Base-by-base conservation (phyloP, 2,113 vertebrate genomes). In the Hippoglossus stenolepis region DNA sequence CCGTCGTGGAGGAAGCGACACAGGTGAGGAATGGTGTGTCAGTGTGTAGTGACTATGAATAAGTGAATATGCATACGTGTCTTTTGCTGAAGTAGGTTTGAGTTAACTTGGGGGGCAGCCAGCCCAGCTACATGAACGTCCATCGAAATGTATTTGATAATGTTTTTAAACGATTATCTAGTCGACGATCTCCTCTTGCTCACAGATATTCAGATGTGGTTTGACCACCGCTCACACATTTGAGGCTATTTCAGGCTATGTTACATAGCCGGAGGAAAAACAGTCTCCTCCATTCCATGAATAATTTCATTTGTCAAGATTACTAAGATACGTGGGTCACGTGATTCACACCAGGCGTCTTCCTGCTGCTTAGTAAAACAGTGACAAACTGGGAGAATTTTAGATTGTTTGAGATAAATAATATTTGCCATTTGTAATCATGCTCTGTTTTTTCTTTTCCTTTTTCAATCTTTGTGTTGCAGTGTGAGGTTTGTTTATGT, bases 1-100 rank as follows among this genome's bases (percentile, higher is more conserved):
- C 95, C 2, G 94, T 97, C 78, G 95, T 92, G 87, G 95, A 97
- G 79, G 96, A 96, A 93, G 95, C 96, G 89, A 96, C 86, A 88
- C 96, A 96, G 96, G 97, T 98, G 93, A 94, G 87, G 20, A 45
- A 9, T 15, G 3, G 14, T 23, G 18, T 24, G 20, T 60, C 23
- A 2, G 0, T 0, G 17, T n/a, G 12, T 18, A 1, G 13, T 6
- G 13, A 38, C 12, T 11, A 18, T 26, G 11, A 28, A 49, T 69
- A 23, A 14, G 18, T 26, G 11, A 28, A 40, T 69, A 23, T 63
- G 24, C 2, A 21, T 38, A 23, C 9, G 18, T 24, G 53, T 70
- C 49, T 70, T 47, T 20, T 43, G 40, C 20, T 43, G 64, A 45
- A 26, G 24, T 28, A 18, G 26, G 15, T 20, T 15, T 47, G 45